These are phyloP conservation scores for Physocephala rufipes DNA, from an alignment of 2,888 invertebrate genomes.

Conservation along the genomic window DNA sequence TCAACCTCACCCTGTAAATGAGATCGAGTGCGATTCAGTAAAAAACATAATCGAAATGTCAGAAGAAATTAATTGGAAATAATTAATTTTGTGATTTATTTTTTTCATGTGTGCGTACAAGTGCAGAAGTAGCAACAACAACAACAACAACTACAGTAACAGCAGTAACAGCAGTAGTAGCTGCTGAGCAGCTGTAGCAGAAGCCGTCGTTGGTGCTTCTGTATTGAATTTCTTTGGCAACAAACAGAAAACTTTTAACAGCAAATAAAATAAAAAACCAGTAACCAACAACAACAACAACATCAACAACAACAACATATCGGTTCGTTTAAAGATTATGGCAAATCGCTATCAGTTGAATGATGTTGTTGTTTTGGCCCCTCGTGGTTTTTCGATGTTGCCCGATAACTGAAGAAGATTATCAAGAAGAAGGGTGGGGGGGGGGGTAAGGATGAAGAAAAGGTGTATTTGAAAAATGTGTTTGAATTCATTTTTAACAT, in stretches of 20 bases:
- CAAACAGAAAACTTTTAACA: neutral
- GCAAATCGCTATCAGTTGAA: neutral
- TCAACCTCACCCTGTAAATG: neutral
- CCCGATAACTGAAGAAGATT: neutral
- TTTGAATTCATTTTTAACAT: too few species aligned
- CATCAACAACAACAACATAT: neutral
- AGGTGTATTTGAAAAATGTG: too few species aligned
- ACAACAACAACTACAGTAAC: slow-evolving; percentile 37
- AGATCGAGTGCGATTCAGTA: neutral
- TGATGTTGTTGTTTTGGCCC: slow-evolving; percentile 16
- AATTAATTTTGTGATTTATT: slow-evolving; percentile 34
- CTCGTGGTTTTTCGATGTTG: slow-evolving; percentile 6
- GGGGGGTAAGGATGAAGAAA: too few species aligned
- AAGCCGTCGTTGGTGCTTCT: neutral
- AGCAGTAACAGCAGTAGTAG: slow-evolving; percentile 7
- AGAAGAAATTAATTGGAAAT: slow-evolving; percentile 33
- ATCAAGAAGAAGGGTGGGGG: neutral
- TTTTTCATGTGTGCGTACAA: slow-evolving; percentile 16
- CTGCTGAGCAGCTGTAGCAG: neutral
- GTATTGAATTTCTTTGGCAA: neutral
- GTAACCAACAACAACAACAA: too few species aligned
- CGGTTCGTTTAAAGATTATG: neutral
- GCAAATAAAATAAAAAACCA: neutral
- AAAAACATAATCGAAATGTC: slow-evolving; percentile 29
- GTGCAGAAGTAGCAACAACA: slow-evolving; percentile 29